These are phyloP conservation scores for Melanocharis versteri DNA, from an alignment of 2,113 vertebrate genomes.

Conservation along the genomic window DNA sequence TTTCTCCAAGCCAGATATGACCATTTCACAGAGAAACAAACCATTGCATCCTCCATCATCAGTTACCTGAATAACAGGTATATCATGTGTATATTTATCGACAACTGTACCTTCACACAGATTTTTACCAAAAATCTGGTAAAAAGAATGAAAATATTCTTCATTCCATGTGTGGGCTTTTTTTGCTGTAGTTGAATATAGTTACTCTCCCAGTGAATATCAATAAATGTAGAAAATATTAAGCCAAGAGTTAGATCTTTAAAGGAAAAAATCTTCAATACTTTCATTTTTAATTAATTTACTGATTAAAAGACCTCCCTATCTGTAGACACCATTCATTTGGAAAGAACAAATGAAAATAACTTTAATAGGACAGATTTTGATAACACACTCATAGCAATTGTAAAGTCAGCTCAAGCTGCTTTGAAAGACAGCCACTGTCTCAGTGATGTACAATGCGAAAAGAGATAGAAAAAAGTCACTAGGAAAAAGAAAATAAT, in stretches of 20 bases:
- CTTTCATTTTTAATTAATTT: background rate
- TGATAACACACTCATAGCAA: background rate
- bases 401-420: background rate
- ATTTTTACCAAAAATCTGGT: background rate
- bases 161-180: background rate
- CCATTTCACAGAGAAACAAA: background rate
- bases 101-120: background rate
- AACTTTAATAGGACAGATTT: background rate
- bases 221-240: background rate
- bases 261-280: background rate
- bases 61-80: background rate
- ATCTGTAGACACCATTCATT: background rate
- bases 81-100: background rate
- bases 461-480: background rate
- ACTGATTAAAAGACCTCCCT: background rate
- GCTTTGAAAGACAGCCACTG: background rate
- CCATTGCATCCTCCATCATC: background rate
- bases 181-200: background rate
- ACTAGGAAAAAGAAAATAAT: background rate
- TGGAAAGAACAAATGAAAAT: background rate
- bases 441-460: background rate
- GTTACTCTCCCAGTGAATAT: background rate
- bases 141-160: background rate
- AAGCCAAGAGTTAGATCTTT: background rate
- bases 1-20: background rate